Evolutionary conservation across 2,113 vertebrate genomes (phyloP).

Genomic region (Dinomys branickii): DNA sequence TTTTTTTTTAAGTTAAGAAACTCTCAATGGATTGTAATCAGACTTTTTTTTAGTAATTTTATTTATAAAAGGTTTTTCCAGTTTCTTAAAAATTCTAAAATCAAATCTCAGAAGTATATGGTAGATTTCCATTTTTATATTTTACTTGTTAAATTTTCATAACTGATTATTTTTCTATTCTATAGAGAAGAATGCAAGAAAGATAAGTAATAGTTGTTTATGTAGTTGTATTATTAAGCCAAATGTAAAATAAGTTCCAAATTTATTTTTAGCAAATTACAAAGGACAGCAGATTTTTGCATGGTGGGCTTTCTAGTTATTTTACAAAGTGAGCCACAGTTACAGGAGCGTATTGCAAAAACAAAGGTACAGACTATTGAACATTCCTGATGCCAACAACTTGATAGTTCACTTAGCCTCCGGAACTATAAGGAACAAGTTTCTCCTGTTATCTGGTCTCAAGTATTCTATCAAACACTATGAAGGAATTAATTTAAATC

Average conservation of each 20-base stretch:
- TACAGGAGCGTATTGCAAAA: neutral
- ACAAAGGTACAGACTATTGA: neutral
- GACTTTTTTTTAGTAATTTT: constrained; percentile 51
- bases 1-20: constrained; percentile 55
- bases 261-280: constrained; percentile 26
- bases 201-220: neutral
- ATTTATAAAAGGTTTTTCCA: neutral
- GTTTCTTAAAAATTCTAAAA: constrained; percentile 56
- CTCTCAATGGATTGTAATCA: neutral
- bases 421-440: neutral
- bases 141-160: constrained; percentile 33
- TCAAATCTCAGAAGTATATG: constrained; percentile 40
- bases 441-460: neutral
- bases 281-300: neutral
- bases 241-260: constrained; percentile 11
- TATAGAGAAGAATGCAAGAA: neutral
- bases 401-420: neutral
- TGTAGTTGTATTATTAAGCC: neutral
- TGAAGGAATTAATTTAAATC: neutral
- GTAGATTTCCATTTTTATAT: constrained; percentile 60
- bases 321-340: neutral
- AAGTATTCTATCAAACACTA: neutral
- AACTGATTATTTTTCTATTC: neutral
- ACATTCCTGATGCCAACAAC: neutral
- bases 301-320: neutral